Base-by-base conservation (phyloP, 2,888 invertebrate species). In the Chloroclysta siterata region DNA sequence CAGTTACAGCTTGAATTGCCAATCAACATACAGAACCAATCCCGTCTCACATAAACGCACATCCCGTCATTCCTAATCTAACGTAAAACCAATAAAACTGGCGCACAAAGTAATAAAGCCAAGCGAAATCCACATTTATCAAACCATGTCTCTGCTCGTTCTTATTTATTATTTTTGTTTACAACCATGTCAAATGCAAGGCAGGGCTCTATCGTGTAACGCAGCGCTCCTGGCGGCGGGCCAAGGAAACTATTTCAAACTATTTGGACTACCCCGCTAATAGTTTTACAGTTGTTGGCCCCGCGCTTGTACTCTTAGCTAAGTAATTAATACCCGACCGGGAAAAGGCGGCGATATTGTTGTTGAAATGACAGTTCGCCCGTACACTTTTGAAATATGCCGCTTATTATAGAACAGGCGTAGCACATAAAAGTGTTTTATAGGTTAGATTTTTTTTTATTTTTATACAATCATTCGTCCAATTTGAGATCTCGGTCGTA, bases 141-240 rank as follows among this genome's bases (percentile, higher is more conserved):
- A 84, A 85, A 84, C 86, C 83, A 83, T 81, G 81, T 71, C 75
- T 78, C 65, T 70, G 77, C 75, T 74, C 70, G 77, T 77, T 80
- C 76, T 82, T 88, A 82, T 87, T 88, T 88, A 85, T 86, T 89
- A 84, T 88, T 89, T 88, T 87, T 89, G 88, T 89, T 89, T 89
- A 86, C 85, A 51, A 51, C 51, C 51, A 76, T 82, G 90, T 89
- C 90, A 87, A 83, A 86, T 72, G 83, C 88, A 86, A 80, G 81
- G 82, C 80, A 76, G 73, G 85, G 82, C 88, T 89, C 87, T 85
- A 85, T 89, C 74, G 68, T 41, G n/a, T 72, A 67, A 54, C 70
- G 72, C 73, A 76, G 79, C 80, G 82, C 85, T 70, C 73, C 85
- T 91, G 90, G 90, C 89, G 81, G 76, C 54, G 66, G 51, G 88